These are phyloP conservation scores for Hedya salicella DNA, from an alignment of 2,888 invertebrate genomes.

Conservation along the genomic window DNA sequence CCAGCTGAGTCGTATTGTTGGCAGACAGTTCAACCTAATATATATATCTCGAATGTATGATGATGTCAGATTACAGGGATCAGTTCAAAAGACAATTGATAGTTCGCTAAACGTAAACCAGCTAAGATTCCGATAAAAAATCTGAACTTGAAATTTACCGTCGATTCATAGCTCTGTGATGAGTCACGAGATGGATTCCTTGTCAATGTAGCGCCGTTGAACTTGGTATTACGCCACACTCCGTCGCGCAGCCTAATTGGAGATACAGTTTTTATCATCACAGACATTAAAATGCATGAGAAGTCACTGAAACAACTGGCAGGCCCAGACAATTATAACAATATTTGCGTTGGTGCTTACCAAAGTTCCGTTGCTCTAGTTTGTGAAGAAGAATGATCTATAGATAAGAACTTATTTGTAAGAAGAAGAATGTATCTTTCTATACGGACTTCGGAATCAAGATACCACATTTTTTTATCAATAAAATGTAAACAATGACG, in stretches of 20 bases:
- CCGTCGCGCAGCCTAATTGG: constrained; percentile 69
- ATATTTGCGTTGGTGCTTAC: constrained; percentile 24
- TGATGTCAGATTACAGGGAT: no score
- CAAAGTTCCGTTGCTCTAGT: background rate
- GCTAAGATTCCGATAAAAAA: no score
- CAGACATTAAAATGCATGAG: constrained; percentile 56
- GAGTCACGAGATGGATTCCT: constrained; percentile 60
- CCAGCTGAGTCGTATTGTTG: no score
- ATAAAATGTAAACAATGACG: no score
- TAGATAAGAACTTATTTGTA: background rate
- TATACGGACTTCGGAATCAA: no score
- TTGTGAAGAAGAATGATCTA: background rate
- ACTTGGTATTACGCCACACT: constrained; percentile 63
- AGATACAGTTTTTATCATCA: constrained; percentile 63
- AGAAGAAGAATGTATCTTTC: no score
- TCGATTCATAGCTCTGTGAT: constrained; percentile 39
- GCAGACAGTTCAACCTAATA: no score
- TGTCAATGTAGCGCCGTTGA: constrained; percentile 61
- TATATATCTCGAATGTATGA: no score
- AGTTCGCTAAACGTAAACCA: no score
- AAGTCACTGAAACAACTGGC: constrained; percentile 28
- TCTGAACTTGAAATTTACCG: no score
- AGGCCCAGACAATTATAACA: constrained; percentile 23
- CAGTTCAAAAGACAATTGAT: no score
- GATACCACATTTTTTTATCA: no score